Evolutionary conservation across 1,140 invertebrate genomes (phyloP).

Genomic region (Chlorops oryzae): DNA sequence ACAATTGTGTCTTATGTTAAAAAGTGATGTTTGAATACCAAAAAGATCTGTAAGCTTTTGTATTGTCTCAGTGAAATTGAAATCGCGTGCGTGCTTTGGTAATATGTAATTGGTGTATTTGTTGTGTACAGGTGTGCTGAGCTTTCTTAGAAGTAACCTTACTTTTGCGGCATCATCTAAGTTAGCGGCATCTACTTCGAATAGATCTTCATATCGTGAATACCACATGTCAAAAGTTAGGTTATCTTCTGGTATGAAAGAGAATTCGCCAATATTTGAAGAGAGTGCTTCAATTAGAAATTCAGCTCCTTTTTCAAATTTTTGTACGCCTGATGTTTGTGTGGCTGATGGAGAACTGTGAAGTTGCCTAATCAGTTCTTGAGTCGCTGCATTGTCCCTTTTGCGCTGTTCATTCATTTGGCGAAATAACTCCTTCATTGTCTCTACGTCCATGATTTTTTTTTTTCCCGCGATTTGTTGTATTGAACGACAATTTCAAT

Average conservation of each 20-base stretch:
- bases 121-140: neutral
- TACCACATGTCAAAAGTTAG: constrained; percentile 14
- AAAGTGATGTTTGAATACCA: constrained; percentile 4
- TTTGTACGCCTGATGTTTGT: no score
- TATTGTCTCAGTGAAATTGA: constrained; percentile 6
- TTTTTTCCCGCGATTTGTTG: no score
- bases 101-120: constrained; percentile 14
- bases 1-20: constrained; percentile 11
- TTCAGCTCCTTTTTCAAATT: neutral
- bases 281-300: constrained; percentile 4
- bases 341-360: no score
- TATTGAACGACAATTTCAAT: no score
- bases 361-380: no score
- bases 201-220: constrained; percentile 11
- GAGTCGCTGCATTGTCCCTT: no score
- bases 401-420: no score
- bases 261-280: constrained; percentile 1
- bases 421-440: no score
- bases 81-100: constrained; percentile 9
- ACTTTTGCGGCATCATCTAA: constrained; percentile 13
- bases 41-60: constrained; percentile 10
- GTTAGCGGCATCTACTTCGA: constrained; percentile 3
- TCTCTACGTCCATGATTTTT: no score
- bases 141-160: constrained; percentile 8
- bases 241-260: constrained; percentile 3